These are phyloP conservation scores for Eristalis intricaria DNA, from an alignment of 2,888 invertebrate species.

Conservation along the genomic window DNA sequence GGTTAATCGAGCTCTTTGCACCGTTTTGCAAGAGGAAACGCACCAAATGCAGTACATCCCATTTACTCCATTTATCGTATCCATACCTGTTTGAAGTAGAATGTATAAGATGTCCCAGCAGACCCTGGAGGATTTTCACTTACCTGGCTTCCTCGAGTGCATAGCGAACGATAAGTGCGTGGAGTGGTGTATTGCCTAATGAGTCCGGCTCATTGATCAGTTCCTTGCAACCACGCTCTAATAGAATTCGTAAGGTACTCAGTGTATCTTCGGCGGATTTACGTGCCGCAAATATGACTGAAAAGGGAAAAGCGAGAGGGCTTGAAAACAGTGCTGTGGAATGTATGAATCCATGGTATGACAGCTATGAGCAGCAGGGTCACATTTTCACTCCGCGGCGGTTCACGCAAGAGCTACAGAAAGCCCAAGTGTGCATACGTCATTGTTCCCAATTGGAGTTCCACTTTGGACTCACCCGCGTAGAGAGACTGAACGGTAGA, in stretches of 20 bases:
- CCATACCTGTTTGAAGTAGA: constrained; percentile 81
- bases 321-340: too few relatives aligned
- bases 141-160: constrained; percentile 85
- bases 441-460: too few relatives aligned
- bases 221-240: constrained; percentile 88
- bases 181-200: constrained; percentile 88
- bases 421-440: too few relatives aligned
- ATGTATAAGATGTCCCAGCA: neutral
- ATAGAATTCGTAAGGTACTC: constrained; percentile 85
- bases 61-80: constrained; percentile 88
- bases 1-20: constrained; percentile 86
- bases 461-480: too few relatives aligned
- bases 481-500: too few relatives aligned
- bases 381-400: too few relatives aligned
- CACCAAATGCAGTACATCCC: constrained; percentile 88
- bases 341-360: neutral
- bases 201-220: constrained; percentile 88
- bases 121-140: neutral
- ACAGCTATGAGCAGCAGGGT: too few relatives aligned
- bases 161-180: constrained; percentile 85
- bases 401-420: too few relatives aligned
- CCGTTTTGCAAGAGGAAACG: constrained; percentile 85
- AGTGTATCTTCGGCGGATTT: constrained; percentile 88
- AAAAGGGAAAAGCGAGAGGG: neutral
- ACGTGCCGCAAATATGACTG: constrained; percentile 86